phyloP scores from a whole-genome alignment of 1,140 invertebrate species.

The Saccostrea glomerata region DNA sequence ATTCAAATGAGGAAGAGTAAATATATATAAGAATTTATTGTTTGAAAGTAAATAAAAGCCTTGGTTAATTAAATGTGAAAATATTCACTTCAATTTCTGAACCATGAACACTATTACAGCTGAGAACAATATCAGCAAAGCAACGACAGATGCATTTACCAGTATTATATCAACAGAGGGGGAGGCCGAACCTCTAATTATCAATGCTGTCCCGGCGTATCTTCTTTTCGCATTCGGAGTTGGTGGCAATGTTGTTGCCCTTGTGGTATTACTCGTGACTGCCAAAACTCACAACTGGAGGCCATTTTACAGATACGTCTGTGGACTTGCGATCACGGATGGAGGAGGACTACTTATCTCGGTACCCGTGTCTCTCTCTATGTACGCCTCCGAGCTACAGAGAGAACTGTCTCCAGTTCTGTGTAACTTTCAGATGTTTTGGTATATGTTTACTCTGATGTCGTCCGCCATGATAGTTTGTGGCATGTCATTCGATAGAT shows the following conservation, averaged over 20 bases:
- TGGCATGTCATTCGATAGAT: constrained; percentile 77
- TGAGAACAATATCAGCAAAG: background rate
- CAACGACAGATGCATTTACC: background rate
- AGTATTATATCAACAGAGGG: background rate
- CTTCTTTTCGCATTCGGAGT: constrained; percentile 62
- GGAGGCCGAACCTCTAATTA: background rate
- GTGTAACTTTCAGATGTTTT: constrained; percentile 51
- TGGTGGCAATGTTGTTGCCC: constrained; percentile 65
- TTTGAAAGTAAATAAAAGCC: no score
- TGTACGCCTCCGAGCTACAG: constrained; percentile 63
- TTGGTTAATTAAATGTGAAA: no score
- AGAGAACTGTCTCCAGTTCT: constrained; percentile 66
- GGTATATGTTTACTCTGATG: background rate
- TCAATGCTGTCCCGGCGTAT: background rate
- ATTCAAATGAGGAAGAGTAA: no score
- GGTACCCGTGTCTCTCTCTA: constrained; percentile 66
- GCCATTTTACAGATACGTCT: constrained; percentile 70
- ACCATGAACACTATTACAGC: background rate
- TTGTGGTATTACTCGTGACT: constrained; percentile 61
- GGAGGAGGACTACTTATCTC: constrained; percentile 65
- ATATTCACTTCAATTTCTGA: background rate
- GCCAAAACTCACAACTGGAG: constrained; percentile 59
- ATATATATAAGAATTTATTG: no score
- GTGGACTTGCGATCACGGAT: constrained; percentile 68
- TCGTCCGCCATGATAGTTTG: constrained; percentile 72